Evolutionary conservation across 1,140 invertebrate species (phyloP).

Genomic region (Pachyrhynchus sulphureomaculatus): DNA sequence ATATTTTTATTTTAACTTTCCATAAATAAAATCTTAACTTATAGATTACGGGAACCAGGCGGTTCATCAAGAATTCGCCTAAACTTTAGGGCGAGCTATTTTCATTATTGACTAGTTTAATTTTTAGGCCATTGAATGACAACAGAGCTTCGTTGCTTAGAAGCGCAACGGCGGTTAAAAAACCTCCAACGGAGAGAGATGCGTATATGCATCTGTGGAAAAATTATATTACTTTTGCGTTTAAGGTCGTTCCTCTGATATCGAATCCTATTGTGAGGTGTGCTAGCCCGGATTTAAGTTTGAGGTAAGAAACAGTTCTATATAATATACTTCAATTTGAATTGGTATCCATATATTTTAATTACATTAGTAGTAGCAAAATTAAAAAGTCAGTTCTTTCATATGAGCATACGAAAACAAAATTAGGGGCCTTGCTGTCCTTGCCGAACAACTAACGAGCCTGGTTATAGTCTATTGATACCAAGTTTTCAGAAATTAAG

Average conservation of each 20-base stretch:
- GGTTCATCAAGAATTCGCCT: neutral
- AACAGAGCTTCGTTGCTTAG: slow-evolving; percentile 90
- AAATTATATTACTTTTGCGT: slow-evolving; percentile 94
- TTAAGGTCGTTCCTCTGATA: slow-evolving; percentile 86
- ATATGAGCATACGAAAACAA: too few relatives aligned
- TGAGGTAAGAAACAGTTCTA: slow-evolving; percentile 67
- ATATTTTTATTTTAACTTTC: too few relatives aligned
- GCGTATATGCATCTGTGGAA: slow-evolving; percentile 93
- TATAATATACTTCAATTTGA: slow-evolving; percentile 11
- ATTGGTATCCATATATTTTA: too few relatives aligned
- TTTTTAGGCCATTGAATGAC: slow-evolving; percentile 88
- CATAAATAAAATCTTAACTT: too few relatives aligned
- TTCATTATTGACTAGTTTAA: too few relatives aligned
- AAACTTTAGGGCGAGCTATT: neutral
- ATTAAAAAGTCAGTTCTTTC: too few relatives aligned
- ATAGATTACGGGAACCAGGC: neutral
- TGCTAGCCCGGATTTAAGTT: slow-evolving; percentile 88
- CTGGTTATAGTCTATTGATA: too few relatives aligned
- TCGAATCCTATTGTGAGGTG: slow-evolving; percentile 82
- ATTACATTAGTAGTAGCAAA: too few relatives aligned
- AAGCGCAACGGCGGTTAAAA: slow-evolving; percentile 73
- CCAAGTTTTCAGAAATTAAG: too few relatives aligned
- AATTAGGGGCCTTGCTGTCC: too few relatives aligned
- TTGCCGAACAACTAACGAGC: too few relatives aligned
- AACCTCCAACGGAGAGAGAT: slow-evolving; percentile 87